phyloP scores from a whole-genome alignment of 2,888 invertebrate species.

The Drosophila mettleri region DNA sequence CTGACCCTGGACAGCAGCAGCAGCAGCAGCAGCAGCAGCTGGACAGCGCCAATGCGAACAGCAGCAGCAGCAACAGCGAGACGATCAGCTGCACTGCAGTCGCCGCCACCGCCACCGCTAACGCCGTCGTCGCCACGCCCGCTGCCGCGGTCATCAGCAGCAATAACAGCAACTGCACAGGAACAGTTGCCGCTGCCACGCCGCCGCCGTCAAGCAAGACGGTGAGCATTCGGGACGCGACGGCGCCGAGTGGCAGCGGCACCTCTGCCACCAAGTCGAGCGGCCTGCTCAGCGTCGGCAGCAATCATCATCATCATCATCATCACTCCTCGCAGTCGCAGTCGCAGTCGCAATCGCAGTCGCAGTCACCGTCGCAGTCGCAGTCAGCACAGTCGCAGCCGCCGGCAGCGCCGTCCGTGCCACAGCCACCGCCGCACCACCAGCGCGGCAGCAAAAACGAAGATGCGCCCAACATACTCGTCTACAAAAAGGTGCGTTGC shows the following conservation, averaged over 20 bases:
- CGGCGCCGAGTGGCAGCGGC: constrained; percentile 29
- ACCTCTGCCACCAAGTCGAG: constrained; percentile 43
- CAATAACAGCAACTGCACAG: constrained; percentile 22
- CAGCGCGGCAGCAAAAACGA: constrained; percentile 85
- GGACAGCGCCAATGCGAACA: constrained; percentile 55
- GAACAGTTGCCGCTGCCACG: constrained; percentile 35
- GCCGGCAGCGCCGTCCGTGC: constrained; percentile 33
- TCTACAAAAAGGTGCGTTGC: constrained; percentile 92
- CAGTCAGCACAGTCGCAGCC: constrained; percentile 35
- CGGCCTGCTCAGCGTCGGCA: constrained; percentile 63
- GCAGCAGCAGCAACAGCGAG: constrained; percentile 20
- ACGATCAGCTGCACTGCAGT: constrained; percentile 4
- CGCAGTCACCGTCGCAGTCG: constrained; percentile 39
- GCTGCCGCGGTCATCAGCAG: constrained; percentile 11
- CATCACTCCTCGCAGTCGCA: constrained; percentile 45
- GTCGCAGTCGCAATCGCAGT: constrained; percentile 24
- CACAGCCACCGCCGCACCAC: constrained; percentile 35
- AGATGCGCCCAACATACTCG: constrained; percentile 94
- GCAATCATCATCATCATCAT: constrained; percentile 65
- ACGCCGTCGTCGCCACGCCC: neutral
- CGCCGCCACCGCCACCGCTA: constrained; percentile 23
- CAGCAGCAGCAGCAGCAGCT: constrained; percentile 24
- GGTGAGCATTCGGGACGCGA: constrained; percentile 35
- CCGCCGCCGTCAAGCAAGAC: constrained; percentile 39
- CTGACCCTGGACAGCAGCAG: constrained; percentile 39